A percentile compares a stretch with the other conserved stretches of the same genome.
These are phyloP conservation scores for Napeogenes sylphis DNA, from an alignment of 2,888 invertebrate species.

Conservation along the genomic window DNA sequence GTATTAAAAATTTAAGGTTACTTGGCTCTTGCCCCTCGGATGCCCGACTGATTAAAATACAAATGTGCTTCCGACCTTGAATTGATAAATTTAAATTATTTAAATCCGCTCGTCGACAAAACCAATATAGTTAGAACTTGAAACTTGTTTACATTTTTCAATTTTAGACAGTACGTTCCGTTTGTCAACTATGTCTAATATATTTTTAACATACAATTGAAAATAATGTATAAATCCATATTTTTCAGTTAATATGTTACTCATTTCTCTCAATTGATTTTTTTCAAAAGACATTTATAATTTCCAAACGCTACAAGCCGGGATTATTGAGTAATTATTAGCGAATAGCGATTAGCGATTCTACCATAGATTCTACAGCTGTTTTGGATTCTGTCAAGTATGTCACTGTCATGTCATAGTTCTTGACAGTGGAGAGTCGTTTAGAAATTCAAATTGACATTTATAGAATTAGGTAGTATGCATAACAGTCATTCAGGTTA, in stretches of 20 bases:
- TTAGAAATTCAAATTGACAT: too few relatives aligned
- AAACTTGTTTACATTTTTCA: conserved; percentile 14
- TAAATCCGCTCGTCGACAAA: conserved; percentile 43
- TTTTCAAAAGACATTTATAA: too few relatives aligned
- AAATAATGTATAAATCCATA: not conserved
- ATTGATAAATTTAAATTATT: conserved; percentile 66
- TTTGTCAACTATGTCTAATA: conserved; percentile 1
- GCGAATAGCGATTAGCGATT: too few relatives aligned
- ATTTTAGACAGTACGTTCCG: conserved; percentile 13
- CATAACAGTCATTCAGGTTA: too few relatives aligned
- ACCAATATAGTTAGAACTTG: conserved; percentile 2
- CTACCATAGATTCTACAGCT: too few relatives aligned
- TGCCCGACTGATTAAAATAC: conserved; percentile 68
- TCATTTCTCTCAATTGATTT: too few relatives aligned
- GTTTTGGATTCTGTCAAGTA: too few relatives aligned
- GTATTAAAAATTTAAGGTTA: conserved; percentile 38
- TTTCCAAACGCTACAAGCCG: too few relatives aligned
- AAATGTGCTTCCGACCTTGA: conserved; percentile 65
- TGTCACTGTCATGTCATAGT: too few relatives aligned
- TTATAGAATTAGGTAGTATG: too few relatives aligned
- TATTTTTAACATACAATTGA: not conserved
- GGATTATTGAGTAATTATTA: too few relatives aligned
- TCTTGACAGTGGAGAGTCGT: too few relatives aligned
- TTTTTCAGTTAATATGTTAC: not conserved
- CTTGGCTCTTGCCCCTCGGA: conserved; percentile 37